These are phyloP conservation scores for Pachyrhynchus sulphureomaculatus DNA, from an alignment of 1,140 invertebrate species.

Conservation along the genomic window DNA sequence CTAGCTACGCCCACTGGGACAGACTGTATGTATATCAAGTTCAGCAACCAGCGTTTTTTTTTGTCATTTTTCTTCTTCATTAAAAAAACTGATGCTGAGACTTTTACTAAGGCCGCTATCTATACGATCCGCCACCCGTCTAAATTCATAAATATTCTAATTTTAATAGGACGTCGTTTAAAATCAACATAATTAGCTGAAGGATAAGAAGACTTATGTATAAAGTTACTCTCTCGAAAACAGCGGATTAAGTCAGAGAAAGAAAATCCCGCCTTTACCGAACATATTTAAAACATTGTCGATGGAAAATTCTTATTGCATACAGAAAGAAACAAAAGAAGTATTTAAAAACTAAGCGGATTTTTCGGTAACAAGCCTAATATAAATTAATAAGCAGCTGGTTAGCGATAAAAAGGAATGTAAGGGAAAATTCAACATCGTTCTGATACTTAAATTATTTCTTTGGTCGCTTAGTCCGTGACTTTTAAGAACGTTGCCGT, in stretches of 20 bases:
- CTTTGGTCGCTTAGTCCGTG: slow-evolving; percentile 36
- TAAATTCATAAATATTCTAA: too few relatives aligned
- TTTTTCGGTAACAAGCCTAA: slow-evolving; percentile 45
- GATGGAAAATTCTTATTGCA: slow-evolving; percentile 16
- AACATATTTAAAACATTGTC: slow-evolving; percentile 13
- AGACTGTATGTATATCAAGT: too few relatives aligned
- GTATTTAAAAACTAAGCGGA: slow-evolving; percentile 39
- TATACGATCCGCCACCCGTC: too few relatives aligned
- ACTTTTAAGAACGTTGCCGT: slow-evolving; percentile 20
- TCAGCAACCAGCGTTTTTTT: too few relatives aligned
- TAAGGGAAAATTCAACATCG: slow-evolving; percentile 33
- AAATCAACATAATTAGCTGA: not conserved
- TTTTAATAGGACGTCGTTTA: too few relatives aligned
- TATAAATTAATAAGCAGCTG: slow-evolving; percentile 45
- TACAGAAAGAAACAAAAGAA: slow-evolving; percentile 40
- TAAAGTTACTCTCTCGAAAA: not conserved
- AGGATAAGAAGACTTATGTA: not conserved
- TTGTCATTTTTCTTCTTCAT: too few relatives aligned
- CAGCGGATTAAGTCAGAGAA: not conserved
- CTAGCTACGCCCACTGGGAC: too few relatives aligned
- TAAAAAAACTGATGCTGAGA: too few relatives aligned
- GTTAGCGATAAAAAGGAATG: slow-evolving; percentile 34
- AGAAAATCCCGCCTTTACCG: not conserved
- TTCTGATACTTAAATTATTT: slow-evolving; percentile 36
- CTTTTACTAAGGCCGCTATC: too few relatives aligned